Conservation (phyloP, 2,888 invertebrate species). For the Pherbina coryleti region DNA sequence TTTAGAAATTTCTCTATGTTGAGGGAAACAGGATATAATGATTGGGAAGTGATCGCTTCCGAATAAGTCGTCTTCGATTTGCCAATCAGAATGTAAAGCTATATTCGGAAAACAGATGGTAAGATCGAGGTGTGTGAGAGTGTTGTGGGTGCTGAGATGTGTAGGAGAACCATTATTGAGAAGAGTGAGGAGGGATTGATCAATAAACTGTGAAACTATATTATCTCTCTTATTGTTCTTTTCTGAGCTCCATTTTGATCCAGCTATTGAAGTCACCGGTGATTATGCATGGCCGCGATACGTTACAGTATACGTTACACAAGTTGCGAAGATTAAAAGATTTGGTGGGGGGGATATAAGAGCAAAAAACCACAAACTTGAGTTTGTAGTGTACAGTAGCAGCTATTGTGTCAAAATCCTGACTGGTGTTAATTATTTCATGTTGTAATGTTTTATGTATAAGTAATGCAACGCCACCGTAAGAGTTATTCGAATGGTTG, state of each 20-base stretch:
- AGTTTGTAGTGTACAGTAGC: slow-evolving; percentile 26
- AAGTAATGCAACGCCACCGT: slow-evolving; percentile 28
- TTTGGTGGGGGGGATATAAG: slow-evolving; percentile 31
- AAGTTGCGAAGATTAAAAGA: slow-evolving; percentile 3
- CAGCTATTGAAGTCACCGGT: slow-evolving; percentile 37
- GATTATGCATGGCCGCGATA: neutral
- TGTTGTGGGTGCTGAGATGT: slow-evolving; percentile 43
- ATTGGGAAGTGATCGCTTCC: slow-evolving; percentile 44
- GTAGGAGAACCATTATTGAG: slow-evolving; percentile 44
- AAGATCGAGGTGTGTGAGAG: slow-evolving; percentile 46
- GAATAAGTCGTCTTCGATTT: too few relatives aligned
- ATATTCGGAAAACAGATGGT: slow-evolving; percentile 38
- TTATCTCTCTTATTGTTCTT: slow-evolving; percentile 33
- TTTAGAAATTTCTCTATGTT: neutral
- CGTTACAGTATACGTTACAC: neutral
- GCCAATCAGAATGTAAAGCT: slow-evolving; percentile 30
- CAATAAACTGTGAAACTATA: slow-evolving; percentile 28
- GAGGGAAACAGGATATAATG: slow-evolving; percentile 23
- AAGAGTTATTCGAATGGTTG: neutral
- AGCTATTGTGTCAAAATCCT: slow-evolving; percentile 22
- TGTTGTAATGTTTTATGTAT: slow-evolving; percentile 41
- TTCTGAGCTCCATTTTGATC: too few relatives aligned
- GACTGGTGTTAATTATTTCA: neutral
- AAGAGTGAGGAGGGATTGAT: slow-evolving; percentile 16
- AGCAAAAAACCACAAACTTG: slow-evolving; percentile 26